Percentiles rank a stretch among this genome's conserved stretches.
phyloP scores from a whole-genome alignment of 2,888 invertebrate species.

The Danaus chrysippus region DNA sequence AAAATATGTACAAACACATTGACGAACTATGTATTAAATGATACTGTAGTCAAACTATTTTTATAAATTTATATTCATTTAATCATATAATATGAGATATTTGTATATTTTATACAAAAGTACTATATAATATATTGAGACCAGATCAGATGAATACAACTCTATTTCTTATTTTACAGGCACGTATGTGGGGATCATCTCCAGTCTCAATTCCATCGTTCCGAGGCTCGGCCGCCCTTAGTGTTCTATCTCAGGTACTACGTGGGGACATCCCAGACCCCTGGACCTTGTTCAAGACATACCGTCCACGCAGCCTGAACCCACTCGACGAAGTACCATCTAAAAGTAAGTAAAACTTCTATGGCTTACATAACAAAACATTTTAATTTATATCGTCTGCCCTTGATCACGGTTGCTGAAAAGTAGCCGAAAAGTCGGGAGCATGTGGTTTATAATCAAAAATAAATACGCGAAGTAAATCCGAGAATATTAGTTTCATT shows the following conservation, averaged over 20 bases:
- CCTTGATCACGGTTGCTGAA: no score
- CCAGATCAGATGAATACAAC: neutral
- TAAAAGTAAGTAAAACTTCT: constrained; percentile 70
- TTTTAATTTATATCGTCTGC: constrained; percentile 1
- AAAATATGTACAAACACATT: no score
- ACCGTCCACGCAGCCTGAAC: constrained; percentile 74
- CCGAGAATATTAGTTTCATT: neutral
- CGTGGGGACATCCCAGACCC: constrained; percentile 80
- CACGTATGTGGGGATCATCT: constrained; percentile 35
- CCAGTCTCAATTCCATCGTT: constrained; percentile 71
- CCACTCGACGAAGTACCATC: constrained; percentile 81
- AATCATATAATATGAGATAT: no score
- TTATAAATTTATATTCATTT: no score
- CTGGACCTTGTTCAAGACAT: constrained; percentile 74
- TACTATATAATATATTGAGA: neutral
- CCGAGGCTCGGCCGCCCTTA: constrained; percentile 78
- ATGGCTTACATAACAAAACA: neutral
- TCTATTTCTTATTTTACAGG: constrained; percentile 11
- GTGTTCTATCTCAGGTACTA: constrained; percentile 79
- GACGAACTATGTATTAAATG: no score
- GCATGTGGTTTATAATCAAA: no score
- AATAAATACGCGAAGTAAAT: no score
- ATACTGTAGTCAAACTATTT: no score
- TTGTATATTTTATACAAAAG: neutral
- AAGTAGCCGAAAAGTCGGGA: no score